These are phyloP conservation scores for Rhinopomastus cyanomelas DNA, from an alignment of 2,113 vertebrate species.

Conservation along the genomic window DNA sequence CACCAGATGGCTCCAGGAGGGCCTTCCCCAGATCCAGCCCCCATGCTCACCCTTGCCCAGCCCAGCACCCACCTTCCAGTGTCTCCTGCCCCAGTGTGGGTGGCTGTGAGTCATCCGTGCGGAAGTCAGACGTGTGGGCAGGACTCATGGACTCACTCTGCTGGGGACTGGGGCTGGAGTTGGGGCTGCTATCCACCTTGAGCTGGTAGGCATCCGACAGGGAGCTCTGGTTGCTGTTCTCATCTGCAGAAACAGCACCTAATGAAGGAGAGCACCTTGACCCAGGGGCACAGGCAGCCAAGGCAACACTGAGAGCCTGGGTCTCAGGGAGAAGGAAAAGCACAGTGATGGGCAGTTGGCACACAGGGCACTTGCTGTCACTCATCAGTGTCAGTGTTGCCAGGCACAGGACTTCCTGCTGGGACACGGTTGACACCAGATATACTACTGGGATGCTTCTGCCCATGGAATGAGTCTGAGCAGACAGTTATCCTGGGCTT, in stretches of 20 bases:
- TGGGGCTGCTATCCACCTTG: constrained; percentile 94
- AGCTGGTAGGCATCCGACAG: constrained; percentile 91
- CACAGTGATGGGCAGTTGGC: not conserved
- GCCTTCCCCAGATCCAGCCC: not conserved
- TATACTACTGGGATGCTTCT: not conserved
- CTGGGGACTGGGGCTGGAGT: constrained; percentile 89
- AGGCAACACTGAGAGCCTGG: accelerated
- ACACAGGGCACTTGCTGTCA: not conserved
- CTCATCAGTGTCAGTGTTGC: accelerated
- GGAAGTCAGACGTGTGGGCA: constrained; percentile 85
- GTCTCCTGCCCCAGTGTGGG: constrained; percentile 95
- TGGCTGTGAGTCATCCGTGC: constrained; percentile 91
- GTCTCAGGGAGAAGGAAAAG: not conserved
- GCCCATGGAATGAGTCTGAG: not conserved
- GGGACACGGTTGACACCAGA: not conserved
- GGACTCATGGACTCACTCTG: constrained; percentile 91
- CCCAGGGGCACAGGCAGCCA: not conserved
- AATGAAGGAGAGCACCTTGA: constrained; percentile 43
- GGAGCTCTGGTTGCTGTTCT: constrained; percentile 98
- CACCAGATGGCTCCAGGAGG: accelerated
- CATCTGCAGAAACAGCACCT: constrained; percentile 81
- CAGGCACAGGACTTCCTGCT: accelerated
- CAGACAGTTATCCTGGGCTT: accelerated
- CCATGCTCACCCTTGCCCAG: not conserved
- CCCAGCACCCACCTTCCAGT: constrained; percentile 82